A percentile compares a stretch with the other conserved stretches of the same genome.
Evolutionary conservation across 1,140 invertebrate species (phyloP).

Genomic region (Phthorimaea operculella): DNA sequence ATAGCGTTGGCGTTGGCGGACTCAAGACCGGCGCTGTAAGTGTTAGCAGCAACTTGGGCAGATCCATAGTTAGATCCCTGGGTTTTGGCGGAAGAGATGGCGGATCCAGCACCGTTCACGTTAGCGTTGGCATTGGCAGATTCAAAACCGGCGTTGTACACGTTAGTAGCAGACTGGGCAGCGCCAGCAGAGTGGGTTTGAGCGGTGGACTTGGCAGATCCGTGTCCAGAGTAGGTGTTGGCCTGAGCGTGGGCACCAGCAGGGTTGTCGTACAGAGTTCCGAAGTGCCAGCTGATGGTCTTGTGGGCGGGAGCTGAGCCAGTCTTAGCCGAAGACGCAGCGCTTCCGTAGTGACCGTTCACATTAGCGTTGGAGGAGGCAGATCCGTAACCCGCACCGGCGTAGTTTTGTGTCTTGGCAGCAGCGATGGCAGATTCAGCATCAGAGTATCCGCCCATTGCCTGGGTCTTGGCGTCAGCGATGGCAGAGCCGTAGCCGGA

Average conservation of each 20-base stretch:
- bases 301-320: slow-evolving; percentile 11
- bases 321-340: slow-evolving; percentile 32
- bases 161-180: slow-evolving; percentile 8
- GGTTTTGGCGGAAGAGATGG: slow-evolving; percentile 32
- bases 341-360: slow-evolving; percentile 28
- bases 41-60: slow-evolving; percentile 12
- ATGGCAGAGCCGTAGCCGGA: slow-evolving; percentile 28
- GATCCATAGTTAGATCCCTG: slow-evolving; percentile 9
- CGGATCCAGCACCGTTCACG: slow-evolving; percentile 25
- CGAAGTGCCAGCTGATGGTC: slow-evolving; percentile 42
- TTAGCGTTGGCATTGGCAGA: slow-evolving; percentile 33
- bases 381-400: slow-evolving; percentile 22
- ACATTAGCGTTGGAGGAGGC: slow-evolving; percentile 37
- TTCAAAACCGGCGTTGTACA: slow-evolving; percentile 13
- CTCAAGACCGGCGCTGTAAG: slow-evolving; percentile 12
- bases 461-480: slow-evolving; percentile 32
- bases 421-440: slow-evolving; percentile 23
- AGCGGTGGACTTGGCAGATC: slow-evolving; percentile 30
- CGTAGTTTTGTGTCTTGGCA: slow-evolving; percentile 25
- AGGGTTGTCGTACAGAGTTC: slow-evolving; percentile 31
- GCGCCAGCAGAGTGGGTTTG: slow-evolving; percentile 26
- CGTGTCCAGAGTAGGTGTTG: slow-evolving; percentile 19
- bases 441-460: slow-evolving; percentile 16
- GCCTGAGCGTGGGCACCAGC: slow-evolving; percentile 25
- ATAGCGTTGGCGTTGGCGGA: slow-evolving; percentile 33